Evolutionary conservation across 37 sponge, comb jelly and placozoan species (phyloP), one percentile per base, ranked within the genome.

Genomic region (Trichoplax adhaerens): DNA sequence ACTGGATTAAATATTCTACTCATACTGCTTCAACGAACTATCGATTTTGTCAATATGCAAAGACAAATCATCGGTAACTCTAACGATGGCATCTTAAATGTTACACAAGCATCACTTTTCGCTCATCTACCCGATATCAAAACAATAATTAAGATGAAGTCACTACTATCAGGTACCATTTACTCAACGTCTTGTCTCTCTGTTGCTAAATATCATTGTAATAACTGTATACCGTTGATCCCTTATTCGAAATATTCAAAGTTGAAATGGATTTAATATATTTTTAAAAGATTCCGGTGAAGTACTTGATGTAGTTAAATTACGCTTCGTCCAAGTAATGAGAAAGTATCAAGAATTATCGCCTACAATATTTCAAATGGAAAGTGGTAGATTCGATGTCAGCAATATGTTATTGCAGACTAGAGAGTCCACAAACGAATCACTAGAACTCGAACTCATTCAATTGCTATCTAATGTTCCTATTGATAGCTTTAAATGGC

Each of bases 51-150:
- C 29, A 29, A 29, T 29, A 29, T 29, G 29, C 29, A 29, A 29
- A 29, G 29, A 29, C 29, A 29, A 29, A 29, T 29, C 29, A 29
- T 29, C 29, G 29, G 29, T 29, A 29, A 29, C 29, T 29, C 29
- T 29, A 29, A 29, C 29, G 29, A 29, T 29, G 29, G 29, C 29
- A 29, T 29, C 29, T 29, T 29, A 29, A 29, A 29, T 29, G 29
- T 29, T 29, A 29, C 29, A 29, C 29, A 29, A 29, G 29, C 29
- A 29, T 29, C 29, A 29, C 29, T 29, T 29, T 29, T 29, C 29
- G 29, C 29, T 29, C 58, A 12, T 0, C 72, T 87, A 7, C 87
- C 87, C 1, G 87, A 87, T 56, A 54, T 87, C 0, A 76, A 77
- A 72, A 87, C 87, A 2, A 10, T 87, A 1, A 77, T 87, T 29